Evolutionary conservation across 2,113 vertebrate genomes (phyloP).

Genomic region (Heteronetta atricapilla): DNA sequence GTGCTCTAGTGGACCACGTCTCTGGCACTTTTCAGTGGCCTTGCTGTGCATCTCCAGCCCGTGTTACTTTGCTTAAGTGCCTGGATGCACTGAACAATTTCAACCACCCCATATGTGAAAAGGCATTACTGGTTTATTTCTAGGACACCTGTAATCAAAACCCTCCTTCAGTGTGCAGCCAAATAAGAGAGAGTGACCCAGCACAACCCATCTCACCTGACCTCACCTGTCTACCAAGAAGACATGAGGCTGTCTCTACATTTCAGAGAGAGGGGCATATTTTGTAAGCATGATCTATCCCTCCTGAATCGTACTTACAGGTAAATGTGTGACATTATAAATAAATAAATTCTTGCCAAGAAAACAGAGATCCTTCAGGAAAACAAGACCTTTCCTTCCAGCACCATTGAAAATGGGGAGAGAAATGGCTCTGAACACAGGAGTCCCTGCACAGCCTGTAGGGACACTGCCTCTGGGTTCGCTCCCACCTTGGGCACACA

Average conservation of each 20-base stretch:
- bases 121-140: neutral
- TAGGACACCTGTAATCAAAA: neutral
- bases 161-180: neutral
- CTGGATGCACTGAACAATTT: neutral
- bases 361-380: neutral
- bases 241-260: neutral
- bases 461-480: neutral
- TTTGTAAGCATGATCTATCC: neutral
- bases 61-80: neutral
- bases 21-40: neutral
- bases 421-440: neutral
- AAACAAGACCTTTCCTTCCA: neutral
- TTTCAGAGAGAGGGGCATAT: neutral
- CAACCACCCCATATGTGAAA: neutral
- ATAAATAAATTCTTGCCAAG: neutral
- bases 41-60: neutral
- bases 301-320: neutral
- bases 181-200: neutral
- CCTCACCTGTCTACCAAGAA: neutral
- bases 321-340: neutral
- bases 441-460: fast-evolving
- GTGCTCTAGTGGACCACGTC: neutral
- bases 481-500: neutral
- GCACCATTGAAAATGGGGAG: neutral
- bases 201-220: neutral